Conservation (phyloP, 2,113 vertebrate genomes). For the Arvicanthis niloticus region DNA sequence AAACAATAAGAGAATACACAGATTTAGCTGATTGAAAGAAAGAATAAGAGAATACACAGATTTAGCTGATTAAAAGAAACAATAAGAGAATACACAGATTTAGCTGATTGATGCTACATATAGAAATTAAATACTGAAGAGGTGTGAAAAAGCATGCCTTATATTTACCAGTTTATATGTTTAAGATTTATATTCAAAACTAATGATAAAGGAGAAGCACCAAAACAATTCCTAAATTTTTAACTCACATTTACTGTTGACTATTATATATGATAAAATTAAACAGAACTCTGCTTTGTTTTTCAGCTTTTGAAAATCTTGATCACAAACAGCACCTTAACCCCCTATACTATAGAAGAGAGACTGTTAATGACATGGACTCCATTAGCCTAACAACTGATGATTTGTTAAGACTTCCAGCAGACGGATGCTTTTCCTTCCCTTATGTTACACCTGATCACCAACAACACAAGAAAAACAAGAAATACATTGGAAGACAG, state of each 20-base stretch:
- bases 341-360: conserved; percentile 45
- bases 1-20: conserved; percentile 41
- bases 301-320: conserved; percentile 74
- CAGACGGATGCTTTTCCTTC: conserved; percentile 89
- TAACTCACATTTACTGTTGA: conserved; percentile 33
- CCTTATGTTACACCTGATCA: conserved; percentile 42
- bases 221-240: conserved; percentile 34
- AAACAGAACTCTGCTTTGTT: conserved; percentile 67
- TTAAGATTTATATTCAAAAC: conserved; percentile 22
- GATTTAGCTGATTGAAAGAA: too few relatives aligned
- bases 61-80: too few relatives aligned
- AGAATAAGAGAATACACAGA: too few relatives aligned
- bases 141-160: background rate
- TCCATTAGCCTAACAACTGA: conserved; percentile 92
- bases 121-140: conserved; percentile 26
- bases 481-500: background rate
- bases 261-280: conserved; percentile 34
- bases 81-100: conserved; percentile 6
- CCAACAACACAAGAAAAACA: conserved; percentile 55
- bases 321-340: background rate
- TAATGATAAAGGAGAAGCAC: conserved; percentile 9
- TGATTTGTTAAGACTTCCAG: conserved; percentile 90
- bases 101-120: background rate
- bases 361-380: conserved; percentile 83
- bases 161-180: background rate